Evolutionary conservation across 2,797 vertebrate genomes (phyloP), one percentile per base, ranked within the genome.

Genomic region (Eidolon dupreanum): DNA sequence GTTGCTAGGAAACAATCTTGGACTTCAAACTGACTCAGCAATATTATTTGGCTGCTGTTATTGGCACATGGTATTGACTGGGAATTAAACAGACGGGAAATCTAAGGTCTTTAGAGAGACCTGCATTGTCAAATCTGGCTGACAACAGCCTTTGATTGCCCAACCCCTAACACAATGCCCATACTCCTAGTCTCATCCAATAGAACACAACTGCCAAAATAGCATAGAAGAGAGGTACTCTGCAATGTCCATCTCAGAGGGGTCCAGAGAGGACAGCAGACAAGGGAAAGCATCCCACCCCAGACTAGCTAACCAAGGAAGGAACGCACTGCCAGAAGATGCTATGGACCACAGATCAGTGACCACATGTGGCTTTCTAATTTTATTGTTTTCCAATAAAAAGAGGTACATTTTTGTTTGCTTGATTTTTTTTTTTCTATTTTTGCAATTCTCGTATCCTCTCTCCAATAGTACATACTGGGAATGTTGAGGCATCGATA

Each of bases 11-110:
- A 73, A 97, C 68, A 17, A 41, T 43, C 57, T 63, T 10, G 33
- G 93, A 82, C 36, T 92, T 74, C 65, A 87, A 68, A 79, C 95
- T 91, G 86, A 95, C 96, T 97, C 96, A 97, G 96, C 95, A 91
- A 28, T 93, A 86, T 92, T 79, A 88, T 73, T 73, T 61, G 70
- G 90, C 83, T 68, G n/a, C 15, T 36, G 61, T 87, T 93, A 88
- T 46, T 92, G 96, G 85, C 94, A 83, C 90, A 66, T 83, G 63
- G 86, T 85, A 97, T 94, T 66, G 77, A 97, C 36, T 70, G n/a
- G 57, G 82, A 94, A 88, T 82, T 84, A 96, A 95, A 91, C 70
- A 91, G 88, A 68, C 85, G 79, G 20, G 70, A 93, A 79, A 91
- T 91, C 82, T 91, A 63, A 94, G 53, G 88, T 74, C 94, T 95